Percentiles rank a stretch among this genome's conserved stretches.
Conservation (phyloP, 2,113 vertebrate species). For the Narcine bancroftii region DNA sequence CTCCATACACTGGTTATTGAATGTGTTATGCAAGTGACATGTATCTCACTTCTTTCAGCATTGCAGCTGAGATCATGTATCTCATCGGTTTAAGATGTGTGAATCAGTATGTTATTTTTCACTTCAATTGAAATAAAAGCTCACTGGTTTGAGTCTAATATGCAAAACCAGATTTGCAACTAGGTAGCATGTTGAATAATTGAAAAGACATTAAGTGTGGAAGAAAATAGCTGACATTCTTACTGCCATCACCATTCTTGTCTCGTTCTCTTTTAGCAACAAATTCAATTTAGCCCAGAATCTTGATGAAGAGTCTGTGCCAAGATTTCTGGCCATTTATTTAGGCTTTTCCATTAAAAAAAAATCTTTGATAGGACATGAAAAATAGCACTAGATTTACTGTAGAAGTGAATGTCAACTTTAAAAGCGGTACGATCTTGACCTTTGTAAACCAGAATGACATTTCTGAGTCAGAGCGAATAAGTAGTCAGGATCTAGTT, state of each 20-base stretch:
- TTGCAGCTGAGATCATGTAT: not conserved
- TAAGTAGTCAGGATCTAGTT: not conserved
- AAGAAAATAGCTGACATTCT: not conserved
- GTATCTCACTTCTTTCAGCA: not conserved
- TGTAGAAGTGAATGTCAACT: not conserved
- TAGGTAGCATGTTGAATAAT: not conserved
- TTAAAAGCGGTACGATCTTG: not conserved
- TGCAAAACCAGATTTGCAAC: not conserved
- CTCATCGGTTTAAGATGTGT: not conserved
- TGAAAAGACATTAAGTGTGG: not conserved
- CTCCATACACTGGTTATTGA: not conserved
- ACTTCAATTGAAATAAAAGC: not conserved
- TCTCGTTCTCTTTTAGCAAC: not conserved
- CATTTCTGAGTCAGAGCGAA: not conserved
- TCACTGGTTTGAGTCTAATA: not conserved
- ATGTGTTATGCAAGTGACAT: not conserved
- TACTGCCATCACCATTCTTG: not conserved
- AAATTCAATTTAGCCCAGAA: not conserved
- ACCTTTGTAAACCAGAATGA: not conserved
- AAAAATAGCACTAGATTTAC: not conserved
- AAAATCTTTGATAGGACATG: not conserved
- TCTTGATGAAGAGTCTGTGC: not conserved
- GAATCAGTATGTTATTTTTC: not conserved
- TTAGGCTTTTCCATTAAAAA: not conserved
- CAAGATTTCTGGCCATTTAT: not conserved